phyloP scores from a whole-genome alignment of 2,797 vertebrate genomes.

The Buphagus erythrorhynchus region DNA sequence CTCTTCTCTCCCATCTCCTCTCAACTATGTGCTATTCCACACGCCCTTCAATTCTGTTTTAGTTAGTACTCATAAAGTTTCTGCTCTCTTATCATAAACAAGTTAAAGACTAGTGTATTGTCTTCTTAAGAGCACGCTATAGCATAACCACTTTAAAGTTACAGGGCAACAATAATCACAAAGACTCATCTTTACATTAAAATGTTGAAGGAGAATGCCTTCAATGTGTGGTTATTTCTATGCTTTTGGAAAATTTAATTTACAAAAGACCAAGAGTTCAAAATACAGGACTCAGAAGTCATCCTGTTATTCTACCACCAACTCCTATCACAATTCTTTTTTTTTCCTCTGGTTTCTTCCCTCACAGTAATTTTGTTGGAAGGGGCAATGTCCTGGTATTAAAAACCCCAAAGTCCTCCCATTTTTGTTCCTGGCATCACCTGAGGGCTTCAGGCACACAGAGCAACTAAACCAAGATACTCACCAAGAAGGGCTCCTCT shows the following conservation, averaged over 20 bases:
- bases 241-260: background rate
- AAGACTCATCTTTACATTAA: background rate
- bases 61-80: background rate
- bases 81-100: background rate
- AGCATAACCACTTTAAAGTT: background rate
- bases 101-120: background rate
- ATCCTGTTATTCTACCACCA: background rate
- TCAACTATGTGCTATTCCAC: background rate
- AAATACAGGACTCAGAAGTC: background rate
- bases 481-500: background rate
- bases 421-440: background rate
- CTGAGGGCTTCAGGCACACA: background rate
- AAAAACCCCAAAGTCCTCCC: accelerated
- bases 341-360: background rate
- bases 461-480: background rate
- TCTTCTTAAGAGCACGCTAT: background rate
- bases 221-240: background rate
- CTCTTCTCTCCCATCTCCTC: background rate
- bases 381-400: background rate
- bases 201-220: background rate
- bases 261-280: background rate
- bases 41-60: background rate
- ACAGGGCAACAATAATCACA: background rate
- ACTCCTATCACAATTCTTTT: background rate
- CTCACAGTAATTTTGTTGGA: background rate